Percentiles rank a stretch among this genome's conserved stretches.
Evolutionary conservation across 2,888 invertebrate species (phyloP).

Genomic region (Chrysodeixis includens): DNA sequence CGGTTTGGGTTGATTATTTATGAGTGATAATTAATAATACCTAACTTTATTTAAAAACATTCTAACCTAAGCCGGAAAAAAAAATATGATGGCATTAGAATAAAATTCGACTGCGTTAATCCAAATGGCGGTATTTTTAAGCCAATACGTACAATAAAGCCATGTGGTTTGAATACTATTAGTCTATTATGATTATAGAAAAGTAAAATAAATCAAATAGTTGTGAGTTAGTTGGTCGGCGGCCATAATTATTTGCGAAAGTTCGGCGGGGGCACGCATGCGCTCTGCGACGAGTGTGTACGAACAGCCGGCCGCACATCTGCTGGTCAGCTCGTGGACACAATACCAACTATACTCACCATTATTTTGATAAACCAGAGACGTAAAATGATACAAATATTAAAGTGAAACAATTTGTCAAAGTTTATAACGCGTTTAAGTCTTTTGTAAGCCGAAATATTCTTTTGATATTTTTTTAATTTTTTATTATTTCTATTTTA

Average conservation of each 20-base stretch:
- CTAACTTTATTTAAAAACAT: too few relatives aligned
- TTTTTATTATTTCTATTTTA: neutral
- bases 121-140: neutral
- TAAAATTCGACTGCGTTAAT: too few relatives aligned
- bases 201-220: conserved; percentile 24
- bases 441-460: conserved; percentile 43
- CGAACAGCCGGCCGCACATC: conserved; percentile 86
- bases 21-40: too few relatives aligned
- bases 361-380: conserved; percentile 38
- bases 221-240: conserved; percentile 54
- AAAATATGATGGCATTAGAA: too few relatives aligned
- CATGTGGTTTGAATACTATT: neutral
- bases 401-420: neutral
- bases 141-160: neutral
- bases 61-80: too few relatives aligned
- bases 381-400: conserved; percentile 6
- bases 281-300: conserved; percentile 74
- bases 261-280: conserved; percentile 76
- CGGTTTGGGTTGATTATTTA: too few relatives aligned
- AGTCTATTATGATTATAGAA: conserved; percentile 6
- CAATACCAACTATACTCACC: conserved; percentile 71
- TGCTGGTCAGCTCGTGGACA: conserved; percentile 89
- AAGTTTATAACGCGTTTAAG: conserved; percentile 39
- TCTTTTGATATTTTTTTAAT: neutral
- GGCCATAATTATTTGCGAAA: conserved; percentile 77